Evolutionary conservation across 1,140 invertebrate species (phyloP).

Genomic region (Ostrea edulis): DNA sequence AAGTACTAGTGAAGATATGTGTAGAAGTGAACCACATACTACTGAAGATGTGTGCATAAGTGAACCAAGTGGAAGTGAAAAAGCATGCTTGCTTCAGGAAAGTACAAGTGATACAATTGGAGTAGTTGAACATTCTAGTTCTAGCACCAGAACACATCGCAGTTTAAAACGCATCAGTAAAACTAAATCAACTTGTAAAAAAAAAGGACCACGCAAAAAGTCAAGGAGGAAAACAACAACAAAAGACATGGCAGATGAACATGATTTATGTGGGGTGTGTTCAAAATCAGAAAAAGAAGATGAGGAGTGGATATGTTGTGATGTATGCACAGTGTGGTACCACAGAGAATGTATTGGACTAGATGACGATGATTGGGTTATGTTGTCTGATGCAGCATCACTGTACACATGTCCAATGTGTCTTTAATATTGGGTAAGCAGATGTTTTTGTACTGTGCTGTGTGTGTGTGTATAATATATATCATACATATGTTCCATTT

Average conservation of each 20-base stretch:
- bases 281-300: neutral
- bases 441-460: neutral
- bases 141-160: neutral
- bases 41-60: no score
- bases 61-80: no score
- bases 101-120: no score
- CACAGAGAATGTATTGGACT: neutral
- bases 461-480: neutral
- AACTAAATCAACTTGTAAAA: neutral
- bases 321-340: neutral
- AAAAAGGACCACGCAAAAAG: neutral
- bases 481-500: no score
- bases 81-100: no score
- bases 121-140: neutral
- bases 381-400: neutral
- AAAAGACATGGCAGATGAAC: neutral
- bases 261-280: neutral
- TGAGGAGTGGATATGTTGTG: neutral
- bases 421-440: neutral
- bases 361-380: neutral
- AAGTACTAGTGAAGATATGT: no score
- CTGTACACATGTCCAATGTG: constrained; percentile 9
- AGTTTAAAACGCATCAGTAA: neutral
- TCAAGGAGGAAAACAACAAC: neutral
- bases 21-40: no score